phyloP scores from a whole-genome alignment of 2,113 vertebrate species.

The Caranx ignobilis region DNA sequence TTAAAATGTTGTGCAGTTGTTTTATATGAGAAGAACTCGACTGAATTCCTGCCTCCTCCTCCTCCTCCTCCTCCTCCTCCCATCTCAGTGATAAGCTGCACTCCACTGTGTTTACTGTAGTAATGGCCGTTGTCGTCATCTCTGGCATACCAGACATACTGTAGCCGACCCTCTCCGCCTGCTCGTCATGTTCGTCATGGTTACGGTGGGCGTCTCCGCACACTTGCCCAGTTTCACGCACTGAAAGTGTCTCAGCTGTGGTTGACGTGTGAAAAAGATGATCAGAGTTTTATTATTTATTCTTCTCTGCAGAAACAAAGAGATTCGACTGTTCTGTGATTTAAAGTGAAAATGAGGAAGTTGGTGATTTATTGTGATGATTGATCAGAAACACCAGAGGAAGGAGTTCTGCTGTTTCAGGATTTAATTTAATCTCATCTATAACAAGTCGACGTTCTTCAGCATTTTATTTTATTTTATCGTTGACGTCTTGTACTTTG shows the following conservation, averaged over 20 bases:
- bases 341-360: no score
- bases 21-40: no score
- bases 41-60: no score
- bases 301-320: neutral
- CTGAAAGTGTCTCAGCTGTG: neutral
- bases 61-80: neutral
- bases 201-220: neutral
- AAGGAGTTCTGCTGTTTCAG: no score
- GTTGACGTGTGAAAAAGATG: neutral
- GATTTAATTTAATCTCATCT: neutral
- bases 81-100: neutral
- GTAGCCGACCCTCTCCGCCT: slow-evolving; percentile 18
- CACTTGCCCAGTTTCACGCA: neutral
- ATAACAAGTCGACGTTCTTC: neutral
- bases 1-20: no score
- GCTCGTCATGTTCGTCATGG: slow-evolving; percentile 9
- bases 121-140: slow-evolving; percentile 22
- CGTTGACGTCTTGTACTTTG: neutral
- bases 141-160: slow-evolving; percentile 36
- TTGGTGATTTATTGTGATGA: no score
- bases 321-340: neutral
- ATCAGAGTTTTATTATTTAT: no score
- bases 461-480: neutral
- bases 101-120: slow-evolving; percentile 23
- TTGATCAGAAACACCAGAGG: no score